Conservation (phyloP, 2,888 invertebrate genomes). For the Latrodectus hesperus region DNA sequence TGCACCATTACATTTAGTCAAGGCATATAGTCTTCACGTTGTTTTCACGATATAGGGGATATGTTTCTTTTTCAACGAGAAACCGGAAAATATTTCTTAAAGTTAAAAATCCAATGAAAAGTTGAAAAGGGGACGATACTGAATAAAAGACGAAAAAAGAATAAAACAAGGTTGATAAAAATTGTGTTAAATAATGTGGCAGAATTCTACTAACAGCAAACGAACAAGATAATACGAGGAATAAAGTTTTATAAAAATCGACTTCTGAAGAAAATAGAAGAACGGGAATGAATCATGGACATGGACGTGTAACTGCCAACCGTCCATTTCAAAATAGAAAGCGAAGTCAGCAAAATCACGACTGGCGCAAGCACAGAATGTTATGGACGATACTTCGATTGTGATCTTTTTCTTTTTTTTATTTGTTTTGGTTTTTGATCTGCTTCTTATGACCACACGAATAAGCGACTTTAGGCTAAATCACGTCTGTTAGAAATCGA, state of each 20-base stretch:
- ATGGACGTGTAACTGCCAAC: slow-evolving; percentile 42
- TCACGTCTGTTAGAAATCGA: slow-evolving; percentile 35
- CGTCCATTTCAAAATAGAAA: slow-evolving; percentile 29
- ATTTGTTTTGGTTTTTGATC: slow-evolving; percentile 36
- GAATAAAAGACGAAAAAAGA: slow-evolving; percentile 2
- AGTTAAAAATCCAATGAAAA: slow-evolving; percentile 22
- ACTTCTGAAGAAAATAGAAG: not conserved
- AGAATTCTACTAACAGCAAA: slow-evolving; percentile 27
- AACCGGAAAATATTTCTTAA: slow-evolving; percentile 26
- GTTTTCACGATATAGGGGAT: slow-evolving; percentile 8
- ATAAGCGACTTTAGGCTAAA: slow-evolving; percentile 23
- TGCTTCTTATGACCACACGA: slow-evolving; percentile 44
- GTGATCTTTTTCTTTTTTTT: slow-evolving; percentile 15
- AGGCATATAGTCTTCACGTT: slow-evolving; percentile 22
- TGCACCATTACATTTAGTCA: slow-evolving; percentile 29
- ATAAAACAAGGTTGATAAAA: slow-evolving; percentile 9
- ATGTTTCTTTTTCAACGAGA: not conserved
- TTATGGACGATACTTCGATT: slow-evolving; percentile 40
- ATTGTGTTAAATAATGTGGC: slow-evolving; percentile 48
- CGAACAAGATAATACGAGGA: slow-evolving; percentile 25
- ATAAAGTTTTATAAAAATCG: not conserved
- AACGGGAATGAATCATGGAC: not conserved
- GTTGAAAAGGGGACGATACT: too few species aligned
- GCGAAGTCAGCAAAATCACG: slow-evolving; percentile 31
- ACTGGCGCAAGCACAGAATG: slow-evolving; percentile 26